Evolutionary conservation across 2,113 vertebrate genomes (phyloP).

Genomic region (Emberiza fucata): DNA sequence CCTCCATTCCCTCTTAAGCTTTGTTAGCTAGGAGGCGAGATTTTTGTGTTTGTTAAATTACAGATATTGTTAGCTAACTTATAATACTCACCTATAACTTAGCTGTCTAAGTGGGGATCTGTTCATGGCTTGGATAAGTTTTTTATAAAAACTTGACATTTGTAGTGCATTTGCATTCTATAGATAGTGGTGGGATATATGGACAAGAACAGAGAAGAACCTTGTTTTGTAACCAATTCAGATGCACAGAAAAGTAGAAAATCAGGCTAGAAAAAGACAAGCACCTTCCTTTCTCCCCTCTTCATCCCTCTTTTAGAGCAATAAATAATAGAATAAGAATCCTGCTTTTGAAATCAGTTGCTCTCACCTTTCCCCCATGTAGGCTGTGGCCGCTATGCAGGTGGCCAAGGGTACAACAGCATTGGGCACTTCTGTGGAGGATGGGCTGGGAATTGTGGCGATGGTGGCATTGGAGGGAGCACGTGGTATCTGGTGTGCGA

Average conservation of each 20-base stretch:
- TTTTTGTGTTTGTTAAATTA: neutral
- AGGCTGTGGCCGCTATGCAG: slow-evolving; percentile 97
- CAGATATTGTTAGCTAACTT: neutral
- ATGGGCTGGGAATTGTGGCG: slow-evolving; percentile 98
- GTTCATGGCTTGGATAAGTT: neutral
- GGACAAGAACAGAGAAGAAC: too few species aligned
- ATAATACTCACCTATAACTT: neutral
- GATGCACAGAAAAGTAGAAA: neutral
- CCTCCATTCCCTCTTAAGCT: neutral
- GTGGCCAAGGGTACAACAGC: slow-evolving; percentile 98
- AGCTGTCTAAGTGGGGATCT: neutral
- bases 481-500: slow-evolving; percentile 99
- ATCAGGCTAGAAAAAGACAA: neutral
- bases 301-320: neutral
- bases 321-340: neutral
- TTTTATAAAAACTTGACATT: neutral
- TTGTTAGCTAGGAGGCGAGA: neutral
- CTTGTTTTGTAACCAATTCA: neutral
- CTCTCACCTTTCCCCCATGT: neutral
- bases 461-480: slow-evolving; percentile 96
- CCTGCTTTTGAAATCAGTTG: neutral
- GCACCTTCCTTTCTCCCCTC: neutral
- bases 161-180: neutral
- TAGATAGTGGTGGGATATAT: neutral
- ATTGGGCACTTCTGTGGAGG: slow-evolving; percentile 98